Percentiles rank a stretch among this genome's conserved stretches.
Evolutionary conservation across 2,797 vertebrate species (phyloP).

Genomic region (Ctenopoma multispine): DNA sequence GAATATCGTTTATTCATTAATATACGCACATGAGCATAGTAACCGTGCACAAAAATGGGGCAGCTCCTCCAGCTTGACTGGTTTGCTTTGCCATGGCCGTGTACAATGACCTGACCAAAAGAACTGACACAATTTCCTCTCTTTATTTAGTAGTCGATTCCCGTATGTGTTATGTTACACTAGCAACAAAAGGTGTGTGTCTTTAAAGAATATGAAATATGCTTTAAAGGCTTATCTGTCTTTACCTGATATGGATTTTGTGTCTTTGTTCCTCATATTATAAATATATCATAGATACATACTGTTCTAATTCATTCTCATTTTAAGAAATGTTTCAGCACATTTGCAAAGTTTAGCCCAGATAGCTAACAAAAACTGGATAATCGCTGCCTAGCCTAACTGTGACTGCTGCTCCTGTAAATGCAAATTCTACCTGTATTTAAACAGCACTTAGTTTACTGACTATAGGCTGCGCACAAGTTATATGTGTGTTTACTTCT

Average conservation of each 20-base stretch:
- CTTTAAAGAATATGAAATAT: slow-evolving; percentile 22
- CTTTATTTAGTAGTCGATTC: slow-evolving; percentile 41
- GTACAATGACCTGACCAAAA: slow-evolving; percentile 52
- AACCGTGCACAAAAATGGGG: slow-evolving; percentile 57
- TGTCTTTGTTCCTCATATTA: not conserved
- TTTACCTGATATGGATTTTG: slow-evolving; percentile 16
- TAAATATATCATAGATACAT: not conserved
- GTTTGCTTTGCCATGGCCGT: slow-evolving; percentile 36
- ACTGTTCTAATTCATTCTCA: not conserved
- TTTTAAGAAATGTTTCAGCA: not conserved
- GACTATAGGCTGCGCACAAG: too few species aligned
- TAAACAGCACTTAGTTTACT: too few species aligned
- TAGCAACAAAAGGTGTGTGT: slow-evolving; percentile 27
- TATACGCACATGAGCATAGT: slow-evolving; percentile 43
- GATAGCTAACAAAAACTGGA: not conserved
- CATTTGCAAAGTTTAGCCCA: not conserved
- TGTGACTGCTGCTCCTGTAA: not conserved
- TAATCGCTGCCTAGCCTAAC: not conserved
- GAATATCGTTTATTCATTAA: slow-evolving; percentile 80
- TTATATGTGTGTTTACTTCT: too few species aligned
- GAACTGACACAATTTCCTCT: slow-evolving; percentile 47
- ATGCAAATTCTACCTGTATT: not conserved
- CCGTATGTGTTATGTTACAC: slow-evolving; percentile 31
- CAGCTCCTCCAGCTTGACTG: slow-evolving; percentile 55
- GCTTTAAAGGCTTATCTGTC: slow-evolving; percentile 27